phyloP scores from a whole-genome alignment of 2,797 vertebrate species.

The Phoeniculus purpureus region DNA sequence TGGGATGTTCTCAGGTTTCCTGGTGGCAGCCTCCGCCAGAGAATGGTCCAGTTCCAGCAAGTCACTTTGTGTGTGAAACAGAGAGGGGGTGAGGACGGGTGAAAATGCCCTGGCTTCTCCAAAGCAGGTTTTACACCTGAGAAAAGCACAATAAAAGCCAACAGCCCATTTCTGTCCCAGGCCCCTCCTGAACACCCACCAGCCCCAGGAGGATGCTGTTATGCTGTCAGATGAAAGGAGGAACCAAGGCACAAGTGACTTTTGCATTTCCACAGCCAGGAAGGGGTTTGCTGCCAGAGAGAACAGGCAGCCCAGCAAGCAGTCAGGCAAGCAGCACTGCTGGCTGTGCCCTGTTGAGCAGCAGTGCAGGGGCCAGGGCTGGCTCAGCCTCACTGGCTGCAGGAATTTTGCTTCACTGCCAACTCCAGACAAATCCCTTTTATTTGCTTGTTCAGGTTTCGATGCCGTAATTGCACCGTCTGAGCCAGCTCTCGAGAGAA shows the following conservation, averaged over 20 bases:
- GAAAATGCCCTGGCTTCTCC: neutral
- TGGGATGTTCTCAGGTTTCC: neutral
- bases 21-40: neutral
- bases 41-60: conserved; percentile 18
- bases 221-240: neutral
- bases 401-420: conserved; percentile 29
- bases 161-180: neutral
- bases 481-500: neutral
- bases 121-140: neutral
- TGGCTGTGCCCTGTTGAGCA: neutral
- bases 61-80: rapidly evolving
- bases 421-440: conserved; percentile 57
- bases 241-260: neutral
- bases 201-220: neutral
- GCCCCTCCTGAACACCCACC: neutral
- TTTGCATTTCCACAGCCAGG: neutral
- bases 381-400: neutral
- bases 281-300: neutral
- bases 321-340: neutral
- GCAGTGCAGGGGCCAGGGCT: neutral
- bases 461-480: neutral
- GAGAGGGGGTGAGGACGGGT: neutral
- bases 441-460: conserved; percentile 57
- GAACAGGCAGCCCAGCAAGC: neutral
- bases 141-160: neutral